Percentiles rank a stretch among this genome's conserved stretches.
These are phyloP conservation scores for Emydocephalus ijimae DNA, from an alignment of 2,113 vertebrate species.

Conservation along the genomic window DNA sequence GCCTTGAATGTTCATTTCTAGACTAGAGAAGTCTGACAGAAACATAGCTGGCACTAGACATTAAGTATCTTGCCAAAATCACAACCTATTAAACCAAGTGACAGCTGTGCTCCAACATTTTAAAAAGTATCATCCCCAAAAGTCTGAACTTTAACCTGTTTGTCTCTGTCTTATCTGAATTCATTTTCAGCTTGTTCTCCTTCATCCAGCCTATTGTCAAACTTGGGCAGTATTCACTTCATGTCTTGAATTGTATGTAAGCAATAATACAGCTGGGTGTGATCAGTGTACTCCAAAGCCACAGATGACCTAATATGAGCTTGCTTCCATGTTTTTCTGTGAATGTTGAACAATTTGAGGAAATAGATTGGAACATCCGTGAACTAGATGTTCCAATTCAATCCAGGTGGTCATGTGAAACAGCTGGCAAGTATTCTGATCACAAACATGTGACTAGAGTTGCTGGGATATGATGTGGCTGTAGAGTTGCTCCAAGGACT, in stretches of 20 bases:
- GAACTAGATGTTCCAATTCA: not conserved
- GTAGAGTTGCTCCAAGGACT: not conserved
- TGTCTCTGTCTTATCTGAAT: not conserved
- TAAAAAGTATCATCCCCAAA: not conserved
- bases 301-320: not conserved
- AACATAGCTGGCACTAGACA: not conserved
- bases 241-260: not conserved
- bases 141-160: too few species aligned
- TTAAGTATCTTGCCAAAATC: not conserved
- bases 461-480: not conserved
- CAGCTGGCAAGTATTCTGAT: not conserved
- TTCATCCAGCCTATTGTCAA: not conserved
- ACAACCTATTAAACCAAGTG: not conserved
- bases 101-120: not conserved
- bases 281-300: not conserved
- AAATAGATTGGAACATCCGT: not conserved
- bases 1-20: not conserved
- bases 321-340: not conserved
- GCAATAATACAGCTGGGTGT: not conserved
- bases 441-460: not conserved
- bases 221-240: not conserved
- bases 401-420: not conserved
- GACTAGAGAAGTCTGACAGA: not conserved
- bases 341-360: not conserved
- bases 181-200: not conserved